Percentiles rank a stretch among this genome's conserved stretches.
These are phyloP conservation scores for Xylota segnis DNA, from an alignment of 2,888 invertebrate species.

Conservation along the genomic window DNA sequence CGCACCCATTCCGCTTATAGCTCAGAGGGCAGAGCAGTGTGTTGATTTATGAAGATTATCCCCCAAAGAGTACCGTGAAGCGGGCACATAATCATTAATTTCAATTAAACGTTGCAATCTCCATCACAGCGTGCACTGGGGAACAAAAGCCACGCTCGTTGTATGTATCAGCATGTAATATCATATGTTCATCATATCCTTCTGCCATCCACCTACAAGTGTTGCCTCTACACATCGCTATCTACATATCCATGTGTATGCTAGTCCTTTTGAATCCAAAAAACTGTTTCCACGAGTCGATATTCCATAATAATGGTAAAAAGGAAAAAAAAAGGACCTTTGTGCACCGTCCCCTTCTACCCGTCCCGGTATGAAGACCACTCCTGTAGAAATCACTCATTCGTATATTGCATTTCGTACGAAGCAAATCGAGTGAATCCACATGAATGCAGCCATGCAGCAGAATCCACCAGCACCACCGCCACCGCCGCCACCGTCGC, in stretches of 20 bases:
- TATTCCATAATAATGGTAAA: constrained; percentile 49
- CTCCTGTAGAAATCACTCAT: constrained; percentile 62
- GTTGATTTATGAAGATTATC: constrained; percentile 68
- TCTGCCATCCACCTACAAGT: not conserved
- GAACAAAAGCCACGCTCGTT: constrained; percentile 21
- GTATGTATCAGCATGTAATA: constrained; percentile 52
- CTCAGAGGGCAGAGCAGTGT: constrained; percentile 5
- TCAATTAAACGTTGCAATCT: constrained; percentile 68
- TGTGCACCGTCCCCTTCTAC: not conserved
- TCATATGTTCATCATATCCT: constrained; percentile 32
- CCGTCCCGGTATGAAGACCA: not conserved
- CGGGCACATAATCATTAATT: constrained; percentile 69
- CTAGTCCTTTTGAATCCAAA: constrained; percentile 49
- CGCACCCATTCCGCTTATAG: not conserved
- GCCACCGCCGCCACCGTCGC: too few species aligned
- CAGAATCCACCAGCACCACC: constrained; percentile 34
- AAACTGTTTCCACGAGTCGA: constrained; percentile 25
- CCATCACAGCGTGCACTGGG: constrained; percentile 28
- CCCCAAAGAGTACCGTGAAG: constrained; percentile 32
- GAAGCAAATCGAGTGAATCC: constrained; percentile 73
- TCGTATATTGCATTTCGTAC: constrained; percentile 70
- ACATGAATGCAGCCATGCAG: constrained; percentile 68
- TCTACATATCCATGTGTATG: not conserved
- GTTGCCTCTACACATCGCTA: not conserved
- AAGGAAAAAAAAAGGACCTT: constrained; percentile 2